Conservation (phyloP, 1,140 invertebrate species). For the Onthophagus taurus region DNA sequence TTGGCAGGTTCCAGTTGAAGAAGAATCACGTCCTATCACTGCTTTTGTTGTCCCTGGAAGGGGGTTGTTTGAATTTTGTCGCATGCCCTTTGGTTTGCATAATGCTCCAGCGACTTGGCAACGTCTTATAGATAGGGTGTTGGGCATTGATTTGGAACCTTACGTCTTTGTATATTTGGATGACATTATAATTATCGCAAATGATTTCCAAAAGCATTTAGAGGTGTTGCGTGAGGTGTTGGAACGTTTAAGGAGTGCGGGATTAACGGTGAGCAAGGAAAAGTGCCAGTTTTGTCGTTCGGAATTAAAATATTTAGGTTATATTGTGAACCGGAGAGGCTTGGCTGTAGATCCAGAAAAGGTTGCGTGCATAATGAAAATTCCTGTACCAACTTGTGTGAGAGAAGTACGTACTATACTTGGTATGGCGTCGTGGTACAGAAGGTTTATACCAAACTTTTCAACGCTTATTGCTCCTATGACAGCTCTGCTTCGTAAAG, state of each 20-base stretch:
- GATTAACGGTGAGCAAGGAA: not conserved
- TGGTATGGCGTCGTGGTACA: conserved; percentile 3
- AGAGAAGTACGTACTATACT: not conserved
- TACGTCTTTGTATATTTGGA: too few relatives aligned
- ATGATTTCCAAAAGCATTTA: not conserved
- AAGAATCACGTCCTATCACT: too few relatives aligned
- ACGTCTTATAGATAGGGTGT: too few relatives aligned
- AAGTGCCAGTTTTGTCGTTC: not conserved
- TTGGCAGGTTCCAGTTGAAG: too few relatives aligned
- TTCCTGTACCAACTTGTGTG: too few relatives aligned
- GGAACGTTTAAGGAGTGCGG: not conserved
- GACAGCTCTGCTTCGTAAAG: not conserved
- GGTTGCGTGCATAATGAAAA: too few relatives aligned
- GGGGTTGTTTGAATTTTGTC: too few relatives aligned
- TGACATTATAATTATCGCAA: not conserved
- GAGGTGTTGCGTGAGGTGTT: not conserved
- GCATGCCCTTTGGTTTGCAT: too few relatives aligned
- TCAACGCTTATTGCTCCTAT: not conserved
- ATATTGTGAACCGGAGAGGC: conserved; percentile 27
- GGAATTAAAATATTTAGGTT: conserved; percentile 30
- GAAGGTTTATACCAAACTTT: conserved; percentile 3
- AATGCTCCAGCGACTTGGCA: too few relatives aligned
- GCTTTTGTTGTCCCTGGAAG: too few relatives aligned
- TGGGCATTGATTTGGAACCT: too few relatives aligned
- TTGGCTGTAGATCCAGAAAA: conserved; percentile 25